phyloP scores from a whole-genome alignment of 2,113 vertebrate species.

The Corythaeola cristata region DNA sequence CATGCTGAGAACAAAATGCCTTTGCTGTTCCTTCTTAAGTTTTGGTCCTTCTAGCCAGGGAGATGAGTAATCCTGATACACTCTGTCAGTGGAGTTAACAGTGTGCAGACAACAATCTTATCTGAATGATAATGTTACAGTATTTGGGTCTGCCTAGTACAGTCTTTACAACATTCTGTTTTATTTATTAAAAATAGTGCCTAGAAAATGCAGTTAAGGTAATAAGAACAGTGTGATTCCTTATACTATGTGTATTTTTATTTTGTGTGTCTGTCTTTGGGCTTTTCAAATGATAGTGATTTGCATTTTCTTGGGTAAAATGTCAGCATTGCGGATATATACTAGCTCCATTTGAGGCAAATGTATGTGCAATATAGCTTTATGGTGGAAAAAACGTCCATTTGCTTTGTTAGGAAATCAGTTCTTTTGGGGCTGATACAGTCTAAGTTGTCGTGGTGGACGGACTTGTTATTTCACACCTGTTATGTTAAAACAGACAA shows the following conservation, averaged over 20 bases:
- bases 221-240: not conserved
- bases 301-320: not conserved
- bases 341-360: not conserved
- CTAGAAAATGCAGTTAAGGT: not conserved
- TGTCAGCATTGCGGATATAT: not conserved
- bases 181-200: not conserved
- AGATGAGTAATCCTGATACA: not conserved
- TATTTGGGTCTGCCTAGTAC: not conserved
- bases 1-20: not conserved
- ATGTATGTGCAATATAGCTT: not conserved
- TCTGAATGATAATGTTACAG: not conserved
- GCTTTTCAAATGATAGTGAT: not conserved
- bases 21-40: not conserved
- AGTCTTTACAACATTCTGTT: not conserved
- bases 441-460: not conserved
- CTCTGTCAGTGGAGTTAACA: not conserved
- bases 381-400: not conserved
- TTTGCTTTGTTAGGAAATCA: not conserved
- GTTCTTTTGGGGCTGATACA: not conserved
- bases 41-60: not conserved
- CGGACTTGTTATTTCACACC: not conserved
- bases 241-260: not conserved
- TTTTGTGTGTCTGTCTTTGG: not conserved
- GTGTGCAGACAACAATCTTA: not conserved
- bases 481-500: not conserved